These are phyloP conservation scores for Pangasianodon hypophthalmus DNA, from an alignment of 2,113 vertebrate species.

Conservation along the genomic window DNA sequence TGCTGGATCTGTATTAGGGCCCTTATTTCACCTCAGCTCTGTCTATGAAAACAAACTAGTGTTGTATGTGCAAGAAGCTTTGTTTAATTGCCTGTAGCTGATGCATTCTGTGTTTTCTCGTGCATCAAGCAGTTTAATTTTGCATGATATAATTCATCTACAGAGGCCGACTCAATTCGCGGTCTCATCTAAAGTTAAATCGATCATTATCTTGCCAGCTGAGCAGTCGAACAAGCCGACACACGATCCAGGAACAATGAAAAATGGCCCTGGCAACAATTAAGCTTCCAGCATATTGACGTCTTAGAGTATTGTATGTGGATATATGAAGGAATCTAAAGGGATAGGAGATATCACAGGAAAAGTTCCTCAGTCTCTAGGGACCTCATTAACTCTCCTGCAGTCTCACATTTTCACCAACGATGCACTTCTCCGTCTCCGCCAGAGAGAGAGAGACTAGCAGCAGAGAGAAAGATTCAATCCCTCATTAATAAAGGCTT, in stretches of 20 bases:
- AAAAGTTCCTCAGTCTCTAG: slow-evolving; percentile 69
- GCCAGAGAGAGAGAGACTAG: slow-evolving; percentile 51
- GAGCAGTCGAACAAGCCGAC: slow-evolving; percentile 46
- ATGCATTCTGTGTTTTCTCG: slow-evolving; percentile 46
- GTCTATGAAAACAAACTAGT: slow-evolving; percentile 29
- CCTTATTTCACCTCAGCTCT: not conserved
- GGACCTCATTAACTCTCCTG: slow-evolving; percentile 77
- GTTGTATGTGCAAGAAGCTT: slow-evolving; percentile 27
- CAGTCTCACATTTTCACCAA: slow-evolving; percentile 71
- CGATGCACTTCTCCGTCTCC: slow-evolving; percentile 73
- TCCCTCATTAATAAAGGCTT: slow-evolving; percentile 66
- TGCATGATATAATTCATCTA: slow-evolving; percentile 45
- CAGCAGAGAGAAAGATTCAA: slow-evolving; percentile 62
- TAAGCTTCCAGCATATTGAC: slow-evolving; percentile 65
- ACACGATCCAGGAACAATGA: slow-evolving; percentile 58
- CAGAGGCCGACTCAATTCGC: slow-evolving; percentile 46
- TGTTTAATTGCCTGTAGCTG: slow-evolving; percentile 46
- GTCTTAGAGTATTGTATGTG: slow-evolving; percentile 69
- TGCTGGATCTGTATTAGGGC: not conserved
- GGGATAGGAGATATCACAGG: slow-evolving; percentile 67
- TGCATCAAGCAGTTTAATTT: slow-evolving; percentile 50
- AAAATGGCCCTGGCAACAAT: slow-evolving; percentile 68
- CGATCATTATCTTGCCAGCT: slow-evolving; percentile 64
- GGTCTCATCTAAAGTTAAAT: slow-evolving; percentile 59
- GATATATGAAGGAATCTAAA: slow-evolving; percentile 66